Base-by-base conservation (phyloP, 2,888 invertebrate species). In the Rhagonycha fulva region DNA sequence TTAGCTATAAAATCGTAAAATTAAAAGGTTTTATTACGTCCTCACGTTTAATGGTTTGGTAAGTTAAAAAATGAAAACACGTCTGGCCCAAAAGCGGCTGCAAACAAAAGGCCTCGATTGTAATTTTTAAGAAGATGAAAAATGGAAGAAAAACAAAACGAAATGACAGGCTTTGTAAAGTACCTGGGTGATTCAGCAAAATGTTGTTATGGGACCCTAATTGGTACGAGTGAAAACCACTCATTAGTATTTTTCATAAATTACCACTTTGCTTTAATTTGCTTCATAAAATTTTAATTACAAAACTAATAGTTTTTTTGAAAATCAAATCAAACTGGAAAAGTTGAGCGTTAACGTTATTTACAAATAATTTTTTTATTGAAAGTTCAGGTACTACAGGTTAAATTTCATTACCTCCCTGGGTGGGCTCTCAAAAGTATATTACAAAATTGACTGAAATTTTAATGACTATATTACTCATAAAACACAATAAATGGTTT, bases 161-260 rank as follows among this genome's bases (percentile, higher is more conserved):
- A 76, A 73, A 68, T 72, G 73, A 78, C 76, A 76, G 76, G 68
- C 71, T 67, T 68, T 80, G 78, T 78, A 76, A 76, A 75, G 78
- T 76, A 77, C 75, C 23, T 74, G n/a, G 79, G 81, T 85, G 85
- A 85, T 81, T 84, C 84, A 82, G 84, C 85, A 84, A 75, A 82
- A 83, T 83, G 47, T 47, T 47, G 47, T 47, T 82, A 80, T 78
- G 79, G 77, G 76, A 71, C 82, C 81, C 84, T 85, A 85, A 85
- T 85, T 85, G 84, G 84, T 80, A 83, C 78, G 79, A 82, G 81
- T 83, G 82, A 82, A 80, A 81, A n/a, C 82, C 82, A 82, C 82
- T 82, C 81, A 80, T 83, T 81, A 79, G 82, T 83, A 81, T 83
- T 84, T 84, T 84, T 83, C 82, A 81, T 81, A 82, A 83, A 83